phyloP scores from a whole-genome alignment of 2,888 invertebrate genomes.

The Dusona sp. region DNA sequence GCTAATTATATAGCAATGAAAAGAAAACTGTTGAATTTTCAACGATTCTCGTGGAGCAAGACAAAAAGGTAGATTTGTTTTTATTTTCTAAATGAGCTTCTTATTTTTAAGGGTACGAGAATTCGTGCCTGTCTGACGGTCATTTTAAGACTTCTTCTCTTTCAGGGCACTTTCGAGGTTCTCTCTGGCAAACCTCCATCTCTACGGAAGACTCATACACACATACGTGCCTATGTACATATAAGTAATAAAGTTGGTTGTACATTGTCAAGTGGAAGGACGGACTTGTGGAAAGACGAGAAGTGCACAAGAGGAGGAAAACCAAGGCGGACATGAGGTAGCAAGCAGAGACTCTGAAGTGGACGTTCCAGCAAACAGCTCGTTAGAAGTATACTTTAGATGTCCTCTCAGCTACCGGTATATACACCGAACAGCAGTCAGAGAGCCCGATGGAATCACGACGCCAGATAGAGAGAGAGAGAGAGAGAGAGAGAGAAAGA shows the following conservation, averaged over 20 bases:
- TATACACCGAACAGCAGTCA: constrained; percentile 35
- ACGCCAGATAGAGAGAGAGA: constrained; percentile 29
- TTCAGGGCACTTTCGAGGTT: constrained; percentile 69
- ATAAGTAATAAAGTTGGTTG: constrained; percentile 36
- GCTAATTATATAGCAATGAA: not conserved
- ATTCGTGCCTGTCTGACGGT: constrained; percentile 61
- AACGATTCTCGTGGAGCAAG: not conserved
- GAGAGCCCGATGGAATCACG: constrained; percentile 22
- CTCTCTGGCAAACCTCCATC: constrained; percentile 54
- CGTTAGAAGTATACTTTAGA: constrained; percentile 73
- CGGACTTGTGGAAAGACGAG: constrained; percentile 26
- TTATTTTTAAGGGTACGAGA: constrained; percentile 38
- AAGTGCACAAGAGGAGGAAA: constrained; percentile 41
- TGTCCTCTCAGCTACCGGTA: constrained; percentile 41
- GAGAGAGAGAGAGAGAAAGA: constrained; percentile 22
- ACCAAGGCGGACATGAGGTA: constrained; percentile 53
- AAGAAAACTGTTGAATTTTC: not conserved
- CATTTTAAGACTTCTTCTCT: constrained; percentile 69
- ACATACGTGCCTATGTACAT: constrained; percentile 28
- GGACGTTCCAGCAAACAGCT: constrained; percentile 72
- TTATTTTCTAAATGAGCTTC: constrained; percentile 36
- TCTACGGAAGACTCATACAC: constrained; percentile 15
- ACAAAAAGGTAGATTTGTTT: not conserved
- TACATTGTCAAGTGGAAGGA: constrained; percentile 57
- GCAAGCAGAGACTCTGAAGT: constrained; percentile 62